phyloP scores from a whole-genome alignment of 2,797 vertebrate genomes.

The Petrocephalus sullivani region DNA sequence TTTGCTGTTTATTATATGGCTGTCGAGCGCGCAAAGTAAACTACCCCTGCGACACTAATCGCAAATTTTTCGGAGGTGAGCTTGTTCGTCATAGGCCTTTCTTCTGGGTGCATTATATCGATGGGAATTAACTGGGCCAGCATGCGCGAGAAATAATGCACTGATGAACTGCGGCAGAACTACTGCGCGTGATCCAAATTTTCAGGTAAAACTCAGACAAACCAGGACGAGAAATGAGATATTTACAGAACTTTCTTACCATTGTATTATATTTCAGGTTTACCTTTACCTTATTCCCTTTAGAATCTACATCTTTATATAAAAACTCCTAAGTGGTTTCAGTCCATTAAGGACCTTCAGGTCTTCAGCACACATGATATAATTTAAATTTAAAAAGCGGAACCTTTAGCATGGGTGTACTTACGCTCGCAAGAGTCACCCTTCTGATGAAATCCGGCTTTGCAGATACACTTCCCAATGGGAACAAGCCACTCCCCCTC shows the following conservation, averaged over 20 bases:
- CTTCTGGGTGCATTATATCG: conserved; percentile 40
- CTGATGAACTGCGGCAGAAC: not conserved
- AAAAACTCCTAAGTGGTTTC: conserved; percentile 9
- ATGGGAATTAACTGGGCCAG: conserved; percentile 31
- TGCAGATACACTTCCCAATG: conserved; percentile 99
- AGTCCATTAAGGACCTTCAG: not conserved
- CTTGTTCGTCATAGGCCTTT: conserved; percentile 35
- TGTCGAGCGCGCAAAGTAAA: conserved; percentile 40
- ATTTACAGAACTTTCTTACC: not conserved
- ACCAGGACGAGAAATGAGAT: not conserved
- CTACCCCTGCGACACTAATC: conserved; percentile 36
- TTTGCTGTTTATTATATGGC: conserved; percentile 47
- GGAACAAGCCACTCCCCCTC: conserved; percentile 98
- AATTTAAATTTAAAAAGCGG: conserved; percentile 17
- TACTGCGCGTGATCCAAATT: conserved; percentile 12
- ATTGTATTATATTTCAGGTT: not conserved
- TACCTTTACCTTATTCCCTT: conserved; percentile 6
- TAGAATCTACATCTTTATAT: conserved; percentile 2
- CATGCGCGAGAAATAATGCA: not conserved
- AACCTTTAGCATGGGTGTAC: conserved; percentile 49
- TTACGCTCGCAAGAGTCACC: conserved; percentile 96
- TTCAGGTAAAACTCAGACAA: conserved; percentile 6
- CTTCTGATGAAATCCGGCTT: conserved; percentile 96
- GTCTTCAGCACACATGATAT: conserved; percentile 9
- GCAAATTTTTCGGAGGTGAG: conserved; percentile 24